Evolutionary conservation across 2,113 vertebrate species (phyloP).

Genomic region (Lipophrys pholis): DNA sequence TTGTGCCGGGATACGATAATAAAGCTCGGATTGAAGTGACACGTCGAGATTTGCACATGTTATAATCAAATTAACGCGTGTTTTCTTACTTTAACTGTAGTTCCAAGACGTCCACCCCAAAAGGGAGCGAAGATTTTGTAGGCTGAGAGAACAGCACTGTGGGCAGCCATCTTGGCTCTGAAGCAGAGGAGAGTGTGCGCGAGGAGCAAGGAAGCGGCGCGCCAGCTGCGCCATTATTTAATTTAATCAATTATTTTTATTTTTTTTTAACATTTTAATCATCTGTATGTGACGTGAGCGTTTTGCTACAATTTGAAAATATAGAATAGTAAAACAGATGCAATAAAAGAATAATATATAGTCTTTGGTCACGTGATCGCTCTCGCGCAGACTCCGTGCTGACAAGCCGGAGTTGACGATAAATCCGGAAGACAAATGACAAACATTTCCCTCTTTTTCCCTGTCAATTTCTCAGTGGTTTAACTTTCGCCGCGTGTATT

Average conservation of each 20-base stretch:
- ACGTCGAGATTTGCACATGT: not conserved
- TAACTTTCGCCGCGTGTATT: no score
- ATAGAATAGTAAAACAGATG: not conserved
- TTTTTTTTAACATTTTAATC: not conserved
- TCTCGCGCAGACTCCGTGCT: conserved; percentile 48
- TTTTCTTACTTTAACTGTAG: conserved; percentile 75
- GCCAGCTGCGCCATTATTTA: conserved; percentile 6
- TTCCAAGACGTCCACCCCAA: conserved; percentile 67
- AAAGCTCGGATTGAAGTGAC: not conserved
- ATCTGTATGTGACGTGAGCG: no score
- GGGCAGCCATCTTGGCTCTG: conserved; percentile 78
- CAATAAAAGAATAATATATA: not conserved
- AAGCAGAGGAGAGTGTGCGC: not conserved
- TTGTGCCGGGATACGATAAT: conserved; percentile 45
- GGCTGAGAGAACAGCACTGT: conserved; percentile 64
- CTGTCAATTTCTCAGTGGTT: no score
- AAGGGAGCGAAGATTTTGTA: conserved; percentile 74
- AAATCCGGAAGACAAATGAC: conserved; percentile 58
- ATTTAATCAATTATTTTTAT: not conserved
- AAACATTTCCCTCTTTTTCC: not conserved
- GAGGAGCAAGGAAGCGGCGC: conserved; percentile 2
- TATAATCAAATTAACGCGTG: not conserved
- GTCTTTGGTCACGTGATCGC: conserved; percentile 23
- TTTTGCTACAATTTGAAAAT: not conserved
- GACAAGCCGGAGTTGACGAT: not conserved